phyloP scores from a whole-genome alignment of 2,797 vertebrate genomes.

The Aselliscus stoliczkanus region DNA sequence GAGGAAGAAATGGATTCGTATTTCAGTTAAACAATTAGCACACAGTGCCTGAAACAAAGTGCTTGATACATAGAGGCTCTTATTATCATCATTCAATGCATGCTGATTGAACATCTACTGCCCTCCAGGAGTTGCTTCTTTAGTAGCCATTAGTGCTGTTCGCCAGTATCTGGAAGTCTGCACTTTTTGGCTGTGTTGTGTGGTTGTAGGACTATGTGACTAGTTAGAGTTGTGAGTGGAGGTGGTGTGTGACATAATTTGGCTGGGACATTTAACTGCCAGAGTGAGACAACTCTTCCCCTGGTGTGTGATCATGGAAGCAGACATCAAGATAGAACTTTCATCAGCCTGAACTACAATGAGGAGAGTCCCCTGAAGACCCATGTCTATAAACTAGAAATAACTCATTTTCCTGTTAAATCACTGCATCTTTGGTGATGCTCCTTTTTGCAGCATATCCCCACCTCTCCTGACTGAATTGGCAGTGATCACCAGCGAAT shows the following conservation, averaged over 20 bases:
- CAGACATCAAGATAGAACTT: background rate
- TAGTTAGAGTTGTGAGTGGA: background rate
- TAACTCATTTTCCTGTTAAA: background rate
- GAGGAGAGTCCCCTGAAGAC: background rate
- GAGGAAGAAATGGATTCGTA: background rate
- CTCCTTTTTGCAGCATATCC: background rate
- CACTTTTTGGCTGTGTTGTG: background rate
- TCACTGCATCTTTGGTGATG: background rate
- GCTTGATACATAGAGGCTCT: background rate
- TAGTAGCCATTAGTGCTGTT: background rate
- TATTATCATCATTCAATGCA: background rate
- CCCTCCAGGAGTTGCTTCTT: background rate
- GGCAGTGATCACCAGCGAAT: background rate
- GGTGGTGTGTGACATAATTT: accelerated
- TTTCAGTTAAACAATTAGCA: background rate
- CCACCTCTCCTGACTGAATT: background rate
- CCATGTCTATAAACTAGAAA: background rate
- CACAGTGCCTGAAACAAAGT: background rate
- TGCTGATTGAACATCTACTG: background rate
- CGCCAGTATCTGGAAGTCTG: background rate
- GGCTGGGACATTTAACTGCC: background rate
- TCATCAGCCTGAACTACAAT: background rate
- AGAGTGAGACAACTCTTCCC: background rate
- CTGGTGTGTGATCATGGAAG: background rate
- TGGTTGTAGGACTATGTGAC: background rate